Conservation (phyloP, 2,113 vertebrate species). For the Anarrhichthys ocellatus region DNA sequence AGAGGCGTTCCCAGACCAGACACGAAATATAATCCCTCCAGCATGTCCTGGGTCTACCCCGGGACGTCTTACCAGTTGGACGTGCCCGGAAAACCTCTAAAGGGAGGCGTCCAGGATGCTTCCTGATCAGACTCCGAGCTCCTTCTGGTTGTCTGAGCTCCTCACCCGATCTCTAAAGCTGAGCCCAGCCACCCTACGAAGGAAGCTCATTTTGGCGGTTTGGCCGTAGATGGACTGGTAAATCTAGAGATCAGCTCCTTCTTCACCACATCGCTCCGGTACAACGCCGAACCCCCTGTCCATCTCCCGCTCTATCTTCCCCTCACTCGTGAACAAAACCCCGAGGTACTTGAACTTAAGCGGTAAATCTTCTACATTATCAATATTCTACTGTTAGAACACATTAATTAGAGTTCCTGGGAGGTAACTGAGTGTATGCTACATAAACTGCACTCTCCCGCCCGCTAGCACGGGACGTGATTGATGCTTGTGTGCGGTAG, state of each 20-base stretch:
- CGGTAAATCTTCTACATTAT: background rate
- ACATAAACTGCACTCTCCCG: constrained; percentile 23
- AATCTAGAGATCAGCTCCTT: background rate
- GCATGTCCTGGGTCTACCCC: too few species aligned
- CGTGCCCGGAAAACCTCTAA: too few species aligned
- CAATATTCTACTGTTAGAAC: constrained; percentile 9
- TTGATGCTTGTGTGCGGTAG: constrained; percentile 35
- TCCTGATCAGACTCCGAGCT: too few species aligned
- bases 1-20: too few species aligned
- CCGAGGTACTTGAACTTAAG: background rate
- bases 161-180: too few species aligned
- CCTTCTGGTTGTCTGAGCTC: too few species aligned
- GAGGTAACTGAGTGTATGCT: background rate
- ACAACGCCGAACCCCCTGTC: background rate
- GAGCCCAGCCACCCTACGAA: too few species aligned
- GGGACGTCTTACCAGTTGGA: too few species aligned
- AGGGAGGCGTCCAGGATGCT: too few species aligned
- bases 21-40: too few species aligned
- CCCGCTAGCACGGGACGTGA: constrained; percentile 9
- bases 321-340: background rate
- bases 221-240: too few species aligned
- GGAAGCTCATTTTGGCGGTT: too few species aligned
- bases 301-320: background rate
- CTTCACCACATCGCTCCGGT: background rate
- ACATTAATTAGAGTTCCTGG: background rate